phyloP scores from a whole-genome alignment of 1,140 invertebrate genomes.

The Apis florea region DNA sequence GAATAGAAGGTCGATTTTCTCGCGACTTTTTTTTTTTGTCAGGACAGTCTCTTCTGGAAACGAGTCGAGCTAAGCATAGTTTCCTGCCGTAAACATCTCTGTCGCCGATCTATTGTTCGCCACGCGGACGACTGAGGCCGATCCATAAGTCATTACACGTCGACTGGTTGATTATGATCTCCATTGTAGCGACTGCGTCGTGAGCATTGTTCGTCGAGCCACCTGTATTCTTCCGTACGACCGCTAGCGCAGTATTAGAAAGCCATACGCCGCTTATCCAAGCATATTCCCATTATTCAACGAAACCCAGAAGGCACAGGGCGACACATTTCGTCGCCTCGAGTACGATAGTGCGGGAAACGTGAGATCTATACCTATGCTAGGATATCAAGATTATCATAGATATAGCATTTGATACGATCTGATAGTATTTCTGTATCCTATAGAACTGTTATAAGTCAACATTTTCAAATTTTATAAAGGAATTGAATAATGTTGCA shows the following conservation, averaged over 20 bases:
- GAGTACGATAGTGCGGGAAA: slow-evolving; percentile 13
- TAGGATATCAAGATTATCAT: neutral
- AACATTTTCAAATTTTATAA: too few species aligned
- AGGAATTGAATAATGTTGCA: too few species aligned
- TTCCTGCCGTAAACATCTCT: slow-evolving; percentile 66
- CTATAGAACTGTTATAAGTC: too few species aligned
- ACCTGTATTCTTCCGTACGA: slow-evolving; percentile 49
- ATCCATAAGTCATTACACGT: slow-evolving; percentile 74
- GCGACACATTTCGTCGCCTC: slow-evolving; percentile 3
- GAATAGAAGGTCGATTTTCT: neutral
- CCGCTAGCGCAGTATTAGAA: slow-evolving; percentile 23
- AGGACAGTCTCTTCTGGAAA: neutral
- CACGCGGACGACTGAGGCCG: slow-evolving; percentile 51
- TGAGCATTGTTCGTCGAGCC: slow-evolving; percentile 70
- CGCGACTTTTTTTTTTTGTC: neutral
- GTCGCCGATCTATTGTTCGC: slow-evolving; percentile 71
- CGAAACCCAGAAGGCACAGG: slow-evolving; percentile 18
- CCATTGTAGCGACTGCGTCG: slow-evolving; percentile 70
- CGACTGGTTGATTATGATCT: slow-evolving; percentile 74
- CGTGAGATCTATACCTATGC: neutral
- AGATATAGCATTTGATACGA: neutral
- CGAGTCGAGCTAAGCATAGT: slow-evolving; percentile 4
- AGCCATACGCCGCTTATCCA: slow-evolving; percentile 25
- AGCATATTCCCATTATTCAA: slow-evolving; percentile 40
- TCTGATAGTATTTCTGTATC: neutral